Evolutionary conservation across 2,113 vertebrate species (phyloP).

Genomic region (Laterallus jamaicensis): DNA sequence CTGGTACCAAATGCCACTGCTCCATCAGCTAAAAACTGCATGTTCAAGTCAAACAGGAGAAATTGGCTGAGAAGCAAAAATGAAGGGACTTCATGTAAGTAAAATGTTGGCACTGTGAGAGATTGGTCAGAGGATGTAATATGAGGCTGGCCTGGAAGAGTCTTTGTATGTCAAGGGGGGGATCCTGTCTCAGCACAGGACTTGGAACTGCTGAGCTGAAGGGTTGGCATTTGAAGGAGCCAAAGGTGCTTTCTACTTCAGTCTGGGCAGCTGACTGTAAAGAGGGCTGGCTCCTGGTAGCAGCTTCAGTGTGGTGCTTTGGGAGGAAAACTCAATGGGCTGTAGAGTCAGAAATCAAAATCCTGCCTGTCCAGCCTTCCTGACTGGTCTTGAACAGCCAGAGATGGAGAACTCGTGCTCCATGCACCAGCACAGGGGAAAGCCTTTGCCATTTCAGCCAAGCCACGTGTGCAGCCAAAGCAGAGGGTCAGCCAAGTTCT

Average conservation of each 20-base stretch:
- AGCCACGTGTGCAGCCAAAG: fast-evolving
- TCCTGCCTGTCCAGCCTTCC: not conserved
- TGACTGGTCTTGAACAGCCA: fast-evolving
- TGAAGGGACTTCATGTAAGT: not conserved
- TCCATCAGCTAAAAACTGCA: not conserved
- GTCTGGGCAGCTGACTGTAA: not conserved
- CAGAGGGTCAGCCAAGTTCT: not conserved
- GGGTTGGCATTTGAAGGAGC: not conserved
- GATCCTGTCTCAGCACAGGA: not conserved
- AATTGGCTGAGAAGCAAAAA: not conserved
- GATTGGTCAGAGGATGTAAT: not conserved
- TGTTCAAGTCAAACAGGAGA: not conserved
- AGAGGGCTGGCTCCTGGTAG: not conserved
- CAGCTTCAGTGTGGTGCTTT: not conserved
- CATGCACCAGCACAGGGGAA: fast-evolving
- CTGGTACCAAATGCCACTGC: not conserved
- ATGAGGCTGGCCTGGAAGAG: not conserved
- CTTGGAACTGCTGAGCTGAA: not conserved
- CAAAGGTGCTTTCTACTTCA: not conserved
- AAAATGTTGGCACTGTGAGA: not conserved
- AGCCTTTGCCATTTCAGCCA: not conserved
- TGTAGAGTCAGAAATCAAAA: not conserved
- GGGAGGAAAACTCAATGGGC: not conserved
- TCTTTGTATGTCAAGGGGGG: not conserved
- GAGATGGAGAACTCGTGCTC: not conserved